Conservation (phyloP, 92 coral and sea anemone genomes). For the Palythoa heliodiscus region DNA sequence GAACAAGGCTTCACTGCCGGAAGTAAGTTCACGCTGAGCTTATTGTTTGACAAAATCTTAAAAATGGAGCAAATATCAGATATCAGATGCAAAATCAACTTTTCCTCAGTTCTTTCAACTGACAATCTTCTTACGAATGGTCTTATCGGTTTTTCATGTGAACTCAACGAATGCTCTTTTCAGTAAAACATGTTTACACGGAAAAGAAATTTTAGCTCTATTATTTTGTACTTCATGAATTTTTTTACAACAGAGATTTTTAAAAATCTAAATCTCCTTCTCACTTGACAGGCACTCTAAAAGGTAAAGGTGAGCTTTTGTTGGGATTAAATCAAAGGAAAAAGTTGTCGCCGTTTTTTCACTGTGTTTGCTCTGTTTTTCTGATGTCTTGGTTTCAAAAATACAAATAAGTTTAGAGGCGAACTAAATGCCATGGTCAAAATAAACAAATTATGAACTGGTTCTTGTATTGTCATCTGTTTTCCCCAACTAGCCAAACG, state of each 20-base stretch:
- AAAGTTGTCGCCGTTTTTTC: background rate
- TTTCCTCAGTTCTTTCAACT: conserved; percentile 32
- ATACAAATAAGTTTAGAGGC: background rate
- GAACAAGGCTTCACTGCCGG: conserved; percentile 60
- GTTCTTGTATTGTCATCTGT: conserved; percentile 44
- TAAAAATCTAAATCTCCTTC: background rate
- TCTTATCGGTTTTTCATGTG: conserved; percentile 43
- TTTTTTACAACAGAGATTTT: background rate
- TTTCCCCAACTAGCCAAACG: conserved; percentile 4
- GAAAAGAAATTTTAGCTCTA: conserved; percentile 1
- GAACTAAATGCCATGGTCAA: conserved; percentile 31
- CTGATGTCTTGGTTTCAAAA: background rate
- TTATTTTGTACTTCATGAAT: background rate
- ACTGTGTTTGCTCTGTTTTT: background rate
- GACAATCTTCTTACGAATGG: conserved; percentile 33
- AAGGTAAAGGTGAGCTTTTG: background rate
- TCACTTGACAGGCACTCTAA: background rate
- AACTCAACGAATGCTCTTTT: conserved; percentile 44
- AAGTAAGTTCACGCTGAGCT: conserved; percentile 50
- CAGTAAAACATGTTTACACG: conserved; percentile 13
- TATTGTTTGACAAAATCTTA: conserved; percentile 81
- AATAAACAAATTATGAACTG: conserved; percentile 73
- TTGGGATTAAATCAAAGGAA: background rate
- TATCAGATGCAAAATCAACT: conserved; percentile 72
- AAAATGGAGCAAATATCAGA: conserved; percentile 71